Evolutionary conservation across 1,140 invertebrate genomes (phyloP).

Genomic region (Lithobius niger): DNA sequence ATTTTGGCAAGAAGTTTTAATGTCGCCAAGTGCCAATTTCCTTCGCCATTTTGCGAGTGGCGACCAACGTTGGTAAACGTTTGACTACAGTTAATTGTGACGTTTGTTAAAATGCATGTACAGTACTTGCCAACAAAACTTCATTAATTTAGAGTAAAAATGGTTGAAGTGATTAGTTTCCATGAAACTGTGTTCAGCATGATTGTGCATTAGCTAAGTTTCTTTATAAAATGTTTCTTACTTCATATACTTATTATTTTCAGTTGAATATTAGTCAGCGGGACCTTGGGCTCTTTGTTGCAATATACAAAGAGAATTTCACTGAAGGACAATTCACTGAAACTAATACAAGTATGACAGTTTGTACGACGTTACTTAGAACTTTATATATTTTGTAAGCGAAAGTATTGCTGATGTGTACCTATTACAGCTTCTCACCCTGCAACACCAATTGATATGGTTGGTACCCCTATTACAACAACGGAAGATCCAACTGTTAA

Average conservation of each 20-base stretch:
- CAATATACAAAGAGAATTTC: conserved; percentile 52
- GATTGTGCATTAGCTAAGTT: too few relatives aligned
- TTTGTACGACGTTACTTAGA: background rate
- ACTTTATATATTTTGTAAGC: background rate
- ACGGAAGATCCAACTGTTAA: conserved; percentile 46
- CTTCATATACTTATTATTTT: conserved; percentile 1
- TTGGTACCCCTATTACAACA: conserved; percentile 20
- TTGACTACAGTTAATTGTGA: too few relatives aligned
- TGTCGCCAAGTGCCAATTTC: too few relatives aligned
- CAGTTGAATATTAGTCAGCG: conserved; percentile 53
- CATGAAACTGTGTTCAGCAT: too few relatives aligned
- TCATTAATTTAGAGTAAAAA: too few relatives aligned
- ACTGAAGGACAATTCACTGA: conserved; percentile 34
- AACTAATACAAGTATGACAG: conserved; percentile 6
- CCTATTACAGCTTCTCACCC: conserved; percentile 19
- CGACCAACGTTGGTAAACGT: too few relatives aligned
- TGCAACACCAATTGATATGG: conserved; percentile 19
- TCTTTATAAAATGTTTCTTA: too few relatives aligned
- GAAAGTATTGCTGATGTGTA: background rate
- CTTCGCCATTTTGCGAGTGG: too few relatives aligned
- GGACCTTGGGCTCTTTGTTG: conserved; percentile 50
- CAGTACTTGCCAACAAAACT: too few relatives aligned
- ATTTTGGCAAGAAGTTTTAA: too few relatives aligned
- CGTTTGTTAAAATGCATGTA: too few relatives aligned
- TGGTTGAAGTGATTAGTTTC: too few relatives aligned